phyloP scores from a whole-genome alignment of 2,797 vertebrate genomes.

The Pangasius macronema region DNA sequence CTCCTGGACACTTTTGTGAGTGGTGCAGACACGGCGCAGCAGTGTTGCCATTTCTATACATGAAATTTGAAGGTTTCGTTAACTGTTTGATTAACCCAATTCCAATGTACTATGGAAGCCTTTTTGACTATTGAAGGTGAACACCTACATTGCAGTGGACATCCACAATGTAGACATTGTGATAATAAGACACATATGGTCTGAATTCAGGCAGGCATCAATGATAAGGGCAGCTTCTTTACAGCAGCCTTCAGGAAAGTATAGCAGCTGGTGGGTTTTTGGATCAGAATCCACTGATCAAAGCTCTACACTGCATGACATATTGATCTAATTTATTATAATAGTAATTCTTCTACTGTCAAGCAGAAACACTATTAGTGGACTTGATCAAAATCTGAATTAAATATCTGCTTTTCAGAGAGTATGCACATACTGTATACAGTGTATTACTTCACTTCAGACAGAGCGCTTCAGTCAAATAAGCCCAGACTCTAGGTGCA shows the following conservation, averaged over 20 bases:
- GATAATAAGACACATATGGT: neutral
- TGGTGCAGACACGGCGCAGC: neutral
- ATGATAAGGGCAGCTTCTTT: neutral
- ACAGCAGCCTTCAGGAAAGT: neutral
- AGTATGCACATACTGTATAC: neutral
- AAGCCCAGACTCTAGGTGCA: neutral
- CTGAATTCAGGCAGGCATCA: neutral
- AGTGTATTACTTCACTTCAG: neutral
- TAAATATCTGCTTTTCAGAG: neutral
- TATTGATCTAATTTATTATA: neutral
- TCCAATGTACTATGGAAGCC: neutral
- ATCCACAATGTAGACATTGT: neutral
- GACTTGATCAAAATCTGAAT: neutral
- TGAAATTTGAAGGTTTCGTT: neutral
- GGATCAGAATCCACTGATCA: neutral
- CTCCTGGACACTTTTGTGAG: conserved; percentile 5
- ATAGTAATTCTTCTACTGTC: neutral
- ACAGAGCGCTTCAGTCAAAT: neutral
- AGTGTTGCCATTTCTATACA: neutral
- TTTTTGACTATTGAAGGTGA: neutral
- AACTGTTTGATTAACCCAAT: neutral
- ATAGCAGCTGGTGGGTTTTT: neutral
- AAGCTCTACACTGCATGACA: neutral
- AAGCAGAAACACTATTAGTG: neutral
- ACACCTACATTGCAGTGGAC: neutral